Evolutionary conservation across 1,140 invertebrate species (phyloP).

Genomic region (Drosophila arawakana): DNA sequence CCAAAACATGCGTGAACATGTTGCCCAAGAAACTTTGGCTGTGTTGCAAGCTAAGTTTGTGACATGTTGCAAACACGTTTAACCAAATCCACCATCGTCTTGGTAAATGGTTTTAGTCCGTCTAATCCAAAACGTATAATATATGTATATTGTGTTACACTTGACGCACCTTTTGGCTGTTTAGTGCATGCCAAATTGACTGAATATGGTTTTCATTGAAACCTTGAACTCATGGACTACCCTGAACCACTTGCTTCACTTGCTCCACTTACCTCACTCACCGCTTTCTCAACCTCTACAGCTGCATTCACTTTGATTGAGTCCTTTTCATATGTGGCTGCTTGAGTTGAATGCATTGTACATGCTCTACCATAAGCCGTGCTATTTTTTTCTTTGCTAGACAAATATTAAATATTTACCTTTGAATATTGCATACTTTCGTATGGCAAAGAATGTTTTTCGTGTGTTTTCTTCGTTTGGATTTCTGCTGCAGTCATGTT

Average conservation of each 20-base stretch:
- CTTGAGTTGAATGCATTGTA: slow-evolving; percentile 27
- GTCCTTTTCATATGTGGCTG: slow-evolving; percentile 12
- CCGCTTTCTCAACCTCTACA: neutral
- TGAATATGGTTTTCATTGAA: neutral
- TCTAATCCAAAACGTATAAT: neutral
- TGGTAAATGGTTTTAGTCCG: neutral
- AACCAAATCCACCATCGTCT: neutral
- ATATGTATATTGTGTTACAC: neutral
- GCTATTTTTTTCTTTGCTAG: slow-evolving; percentile 35
- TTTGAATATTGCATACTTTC: slow-evolving; percentile 20
- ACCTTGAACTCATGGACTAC: slow-evolving; percentile 4
- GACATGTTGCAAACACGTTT: slow-evolving; percentile 36
- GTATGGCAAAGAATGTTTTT: slow-evolving; percentile 8
- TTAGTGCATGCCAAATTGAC: neutral
- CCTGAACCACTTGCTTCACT: neutral
- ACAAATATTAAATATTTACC: slow-evolving; percentile 44
- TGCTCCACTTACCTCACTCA: no score
- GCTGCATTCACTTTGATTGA: slow-evolving; percentile 10
- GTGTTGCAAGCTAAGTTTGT: slow-evolving; percentile 33
- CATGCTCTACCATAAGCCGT: slow-evolving; percentile 6
- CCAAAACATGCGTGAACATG: slow-evolving; percentile 69
- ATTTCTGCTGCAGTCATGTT: neutral
- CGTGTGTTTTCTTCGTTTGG: neutral
- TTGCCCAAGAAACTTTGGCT: slow-evolving; percentile 28
- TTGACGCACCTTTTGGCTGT: neutral